phyloP scores from a whole-genome alignment of 1,140 invertebrate species.

The Drosophila leontia region DNA sequence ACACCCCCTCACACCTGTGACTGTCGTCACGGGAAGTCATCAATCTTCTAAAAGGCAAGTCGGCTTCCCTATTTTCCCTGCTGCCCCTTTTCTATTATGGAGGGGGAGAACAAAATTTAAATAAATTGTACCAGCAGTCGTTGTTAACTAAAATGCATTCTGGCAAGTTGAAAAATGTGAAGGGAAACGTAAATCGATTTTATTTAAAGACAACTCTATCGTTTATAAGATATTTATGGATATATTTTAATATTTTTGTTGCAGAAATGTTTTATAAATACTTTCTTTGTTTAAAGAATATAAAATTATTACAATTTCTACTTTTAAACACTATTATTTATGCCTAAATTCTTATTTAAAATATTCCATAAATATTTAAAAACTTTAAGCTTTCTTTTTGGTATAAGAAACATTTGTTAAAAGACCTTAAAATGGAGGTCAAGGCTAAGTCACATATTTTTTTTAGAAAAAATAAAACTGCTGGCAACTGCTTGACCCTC shows the following conservation, averaged over 20 bases:
- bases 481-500: background rate
- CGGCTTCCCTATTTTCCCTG: constrained; percentile 18
- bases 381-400: constrained; percentile 1
- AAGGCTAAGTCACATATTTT: constrained; percentile 4
- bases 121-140: constrained; percentile 24
- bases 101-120: constrained; percentile 11
- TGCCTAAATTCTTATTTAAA: background rate
- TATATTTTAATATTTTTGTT: background rate
- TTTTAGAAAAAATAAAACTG: background rate
- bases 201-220: background rate
- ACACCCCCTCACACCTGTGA: constrained; percentile 45
- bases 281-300: background rate
- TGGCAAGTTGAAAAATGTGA: constrained; percentile 13
- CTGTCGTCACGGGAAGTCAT: constrained; percentile 46
- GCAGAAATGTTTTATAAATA: background rate
- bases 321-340: too few species aligned
- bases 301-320: background rate
- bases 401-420: background rate
- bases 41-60: constrained; percentile 49
- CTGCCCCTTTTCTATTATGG: background rate
- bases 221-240: background rate
- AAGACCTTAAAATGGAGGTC: background rate
- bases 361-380: constrained; percentile 5
- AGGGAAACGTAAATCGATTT: background rate
- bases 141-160: constrained; percentile 13